phyloP scores from a whole-genome alignment of 2,113 vertebrate genomes.

The Neotoma lepida region DNA sequence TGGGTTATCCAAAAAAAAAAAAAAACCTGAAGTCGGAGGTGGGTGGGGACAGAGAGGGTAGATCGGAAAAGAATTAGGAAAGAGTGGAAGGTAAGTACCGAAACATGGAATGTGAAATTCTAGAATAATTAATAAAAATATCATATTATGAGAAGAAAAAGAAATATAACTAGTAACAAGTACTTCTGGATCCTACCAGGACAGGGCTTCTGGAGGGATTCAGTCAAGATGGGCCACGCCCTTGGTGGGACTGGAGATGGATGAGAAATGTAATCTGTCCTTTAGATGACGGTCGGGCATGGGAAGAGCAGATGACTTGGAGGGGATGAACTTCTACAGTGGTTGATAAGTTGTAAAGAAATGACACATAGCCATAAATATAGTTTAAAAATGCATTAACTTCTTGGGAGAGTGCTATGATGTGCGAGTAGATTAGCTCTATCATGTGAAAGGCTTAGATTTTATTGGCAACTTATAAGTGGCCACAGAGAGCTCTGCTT shows the following conservation, averaged over 20 bases:
- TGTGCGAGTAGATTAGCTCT: neutral
- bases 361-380: neutral
- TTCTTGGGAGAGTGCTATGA: neutral
- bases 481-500: neutral
- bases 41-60: neutral
- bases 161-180: neutral
- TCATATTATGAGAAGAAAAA: neutral
- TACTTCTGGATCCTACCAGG: neutral
- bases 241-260: neutral
- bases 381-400: neutral
- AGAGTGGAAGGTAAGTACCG: neutral
- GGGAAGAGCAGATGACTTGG: neutral
- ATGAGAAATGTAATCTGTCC: neutral
- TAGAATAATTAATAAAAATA: neutral
- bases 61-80: neutral
- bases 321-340: neutral
- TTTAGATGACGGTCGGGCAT: neutral
- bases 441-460: neutral
- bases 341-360: neutral
- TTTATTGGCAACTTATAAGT: conserved; percentile 38
- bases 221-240: too few relatives aligned
- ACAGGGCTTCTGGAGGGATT: neutral
- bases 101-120: neutral
- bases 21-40: neutral
- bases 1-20: neutral